Percentiles rank a stretch among this genome's conserved stretches.
phyloP scores from a whole-genome alignment of 2,888 invertebrate genomes.

The Pachydiplax longipennis region DNA sequence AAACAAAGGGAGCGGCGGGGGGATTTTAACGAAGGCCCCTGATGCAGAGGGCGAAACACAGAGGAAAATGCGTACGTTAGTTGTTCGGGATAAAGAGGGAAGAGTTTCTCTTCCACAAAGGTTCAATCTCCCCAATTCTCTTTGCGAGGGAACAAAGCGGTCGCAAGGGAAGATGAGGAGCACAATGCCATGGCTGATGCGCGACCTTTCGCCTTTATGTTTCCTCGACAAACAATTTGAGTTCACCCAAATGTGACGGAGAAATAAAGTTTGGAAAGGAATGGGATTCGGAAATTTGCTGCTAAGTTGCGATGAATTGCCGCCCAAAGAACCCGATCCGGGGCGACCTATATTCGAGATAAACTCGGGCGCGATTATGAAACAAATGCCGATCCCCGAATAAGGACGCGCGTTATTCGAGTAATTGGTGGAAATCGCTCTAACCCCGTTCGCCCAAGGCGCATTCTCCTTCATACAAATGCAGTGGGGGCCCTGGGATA shows the following conservation, averaged over 20 bases:
- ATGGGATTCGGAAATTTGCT: neutral
- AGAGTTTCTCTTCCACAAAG: neutral
- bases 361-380: no score
- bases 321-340: neutral
- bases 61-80: neutral
- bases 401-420: no score
- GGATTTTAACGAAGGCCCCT: neutral
- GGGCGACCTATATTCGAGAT: no score
- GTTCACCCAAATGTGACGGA: neutral
- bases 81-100: neutral
- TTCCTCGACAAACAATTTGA: conserved; percentile 24
- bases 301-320: neutral
- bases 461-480: no score
- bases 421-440: no score
- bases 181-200: neutral
- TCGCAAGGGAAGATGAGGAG: neutral
- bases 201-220: neutral
- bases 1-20: neutral
- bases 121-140: neutral
- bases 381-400: no score
- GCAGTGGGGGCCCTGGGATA: no score
- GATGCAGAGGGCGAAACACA: neutral
- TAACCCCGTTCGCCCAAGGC: no score
- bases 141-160: conserved; percentile 2
- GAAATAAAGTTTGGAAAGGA: neutral